These are phyloP conservation scores for Brachypodius melanocephalos DNA, from an alignment of 2,113 vertebrate species.

Conservation along the genomic window DNA sequence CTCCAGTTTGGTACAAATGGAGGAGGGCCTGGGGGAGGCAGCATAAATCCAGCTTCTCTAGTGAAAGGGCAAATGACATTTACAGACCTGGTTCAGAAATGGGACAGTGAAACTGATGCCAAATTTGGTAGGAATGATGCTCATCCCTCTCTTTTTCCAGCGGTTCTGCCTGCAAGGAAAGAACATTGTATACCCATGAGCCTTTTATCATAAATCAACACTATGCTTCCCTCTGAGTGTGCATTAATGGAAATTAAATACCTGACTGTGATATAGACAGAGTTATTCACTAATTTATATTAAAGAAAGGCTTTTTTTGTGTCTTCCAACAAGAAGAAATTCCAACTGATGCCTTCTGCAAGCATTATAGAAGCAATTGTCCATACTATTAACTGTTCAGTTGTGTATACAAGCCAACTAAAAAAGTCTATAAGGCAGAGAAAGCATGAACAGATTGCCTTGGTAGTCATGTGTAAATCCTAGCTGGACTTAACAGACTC, in stretches of 20 bases:
- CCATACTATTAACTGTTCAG: background rate
- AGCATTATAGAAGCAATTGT: background rate
- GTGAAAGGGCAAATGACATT: background rate
- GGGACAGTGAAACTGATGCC: conserved; percentile 86
- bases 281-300: background rate
- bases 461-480: background rate
- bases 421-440: background rate
- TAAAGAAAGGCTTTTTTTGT: background rate
- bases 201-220: background rate
- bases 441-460: background rate
- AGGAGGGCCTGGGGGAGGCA: background rate
- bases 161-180: conserved; percentile 82
- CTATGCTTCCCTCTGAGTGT: background rate
- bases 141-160: conserved; percentile 94
- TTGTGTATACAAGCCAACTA: background rate
- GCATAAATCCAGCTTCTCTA: background rate
- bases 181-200: background rate
- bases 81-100: conserved; percentile 91
- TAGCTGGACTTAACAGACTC: background rate
- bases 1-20: background rate
- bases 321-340: background rate
- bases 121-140: conserved; percentile 92
- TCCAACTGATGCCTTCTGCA: background rate
- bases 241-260: background rate
- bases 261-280: background rate